Evolutionary conservation across 1,140 invertebrate species (phyloP), one percentile per base, ranked within the genome.

Genomic region (Lasioglossum baleicum): DNA sequence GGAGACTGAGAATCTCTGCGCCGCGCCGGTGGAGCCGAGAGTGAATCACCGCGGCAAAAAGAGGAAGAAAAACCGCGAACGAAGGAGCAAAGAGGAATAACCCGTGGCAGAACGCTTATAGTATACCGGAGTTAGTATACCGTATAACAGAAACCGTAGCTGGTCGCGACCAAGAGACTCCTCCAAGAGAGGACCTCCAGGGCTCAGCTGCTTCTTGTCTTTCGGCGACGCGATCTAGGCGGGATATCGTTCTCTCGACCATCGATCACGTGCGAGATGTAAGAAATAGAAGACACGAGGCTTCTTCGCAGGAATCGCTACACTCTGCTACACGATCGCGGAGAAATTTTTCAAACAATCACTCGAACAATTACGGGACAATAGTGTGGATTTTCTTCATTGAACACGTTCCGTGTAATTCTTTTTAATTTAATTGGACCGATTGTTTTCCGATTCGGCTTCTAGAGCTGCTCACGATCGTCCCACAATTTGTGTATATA

Each of bases 31-130:
- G 20, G 73, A 78, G 83, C n/a, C 44, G 22, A 58, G 74, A 83
- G 63, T 87, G 86, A 87, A 84, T 87, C 86, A 87, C 61, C 69
- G 20, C 20, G 48, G 78, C 75, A 87, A 87, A 87, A 85, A 86
- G 74, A 81, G 42, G 13, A 51, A 26, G 67, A 74, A 68, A 71
- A 85, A 58, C 66, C 75, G 51, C n/a, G 17, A 68, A 67, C n/a
- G 56, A 74, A 44, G n/a, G 40, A 70, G 68, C 35, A 20, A 48
- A 67, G 65, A 53, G 63, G 74, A 76, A 81, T 67, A 76, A 83
- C 67, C 48, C 66, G 72, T 13, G n/a, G 51, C 15, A 60, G 26
- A 40, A 10, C 44, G 63, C 35, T 65, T 42, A 42, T 20, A 73
- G 65, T 66, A 53, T 73, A 56, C 42, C 35, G 15, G 22, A 48